Conservation (phyloP, 2,888 invertebrate species). For the Desoria tigrina region DNA sequence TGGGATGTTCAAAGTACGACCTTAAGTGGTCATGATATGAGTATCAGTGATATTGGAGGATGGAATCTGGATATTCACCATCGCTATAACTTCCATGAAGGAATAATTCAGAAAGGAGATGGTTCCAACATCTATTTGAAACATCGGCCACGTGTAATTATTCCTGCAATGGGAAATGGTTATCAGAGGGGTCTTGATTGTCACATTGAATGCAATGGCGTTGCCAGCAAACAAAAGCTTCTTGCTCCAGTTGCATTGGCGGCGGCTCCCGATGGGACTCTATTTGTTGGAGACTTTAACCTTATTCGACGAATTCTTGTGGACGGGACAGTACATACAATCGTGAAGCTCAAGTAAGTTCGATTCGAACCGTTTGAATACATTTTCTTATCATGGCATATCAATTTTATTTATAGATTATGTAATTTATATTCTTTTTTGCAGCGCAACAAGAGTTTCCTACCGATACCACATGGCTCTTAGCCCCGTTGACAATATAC, state of each 20-base stretch:
- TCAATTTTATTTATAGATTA: not conserved
- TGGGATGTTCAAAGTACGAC: slow-evolving; percentile 97
- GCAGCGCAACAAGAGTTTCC: slow-evolving; percentile 86
- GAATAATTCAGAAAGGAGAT: slow-evolving; percentile 94
- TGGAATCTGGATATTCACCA: slow-evolving; percentile 95
- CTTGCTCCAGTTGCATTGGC: slow-evolving; percentile 91
- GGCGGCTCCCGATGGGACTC: slow-evolving; percentile 85
- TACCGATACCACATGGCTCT: slow-evolving; percentile 96
- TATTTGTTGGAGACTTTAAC: slow-evolving; percentile 95
- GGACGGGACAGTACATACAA: slow-evolving; percentile 77
- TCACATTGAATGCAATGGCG: slow-evolving; percentile 72
- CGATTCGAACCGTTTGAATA: not conserved
- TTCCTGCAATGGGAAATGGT: slow-evolving; percentile 89
- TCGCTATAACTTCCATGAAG: slow-evolving; percentile 96
- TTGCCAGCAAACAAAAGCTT: slow-evolving; percentile 76
- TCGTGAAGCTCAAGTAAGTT: slow-evolving; percentile 78
- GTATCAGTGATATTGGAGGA: slow-evolving; percentile 93
- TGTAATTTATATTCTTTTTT: slow-evolving; percentile 50
- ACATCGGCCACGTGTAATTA: slow-evolving; percentile 85
- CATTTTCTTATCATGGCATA: slow-evolving; percentile 8
- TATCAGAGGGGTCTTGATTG: slow-evolving; percentile 86
- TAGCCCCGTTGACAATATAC: slow-evolving; percentile 86
- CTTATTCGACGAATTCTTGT: slow-evolving; percentile 83
- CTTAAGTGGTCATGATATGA: slow-evolving; percentile 93
- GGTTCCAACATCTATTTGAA: slow-evolving; percentile 93